Base-by-base conservation (phyloP, 2,797 vertebrate genomes). In the Odontamblyopus rebecca region DNA sequence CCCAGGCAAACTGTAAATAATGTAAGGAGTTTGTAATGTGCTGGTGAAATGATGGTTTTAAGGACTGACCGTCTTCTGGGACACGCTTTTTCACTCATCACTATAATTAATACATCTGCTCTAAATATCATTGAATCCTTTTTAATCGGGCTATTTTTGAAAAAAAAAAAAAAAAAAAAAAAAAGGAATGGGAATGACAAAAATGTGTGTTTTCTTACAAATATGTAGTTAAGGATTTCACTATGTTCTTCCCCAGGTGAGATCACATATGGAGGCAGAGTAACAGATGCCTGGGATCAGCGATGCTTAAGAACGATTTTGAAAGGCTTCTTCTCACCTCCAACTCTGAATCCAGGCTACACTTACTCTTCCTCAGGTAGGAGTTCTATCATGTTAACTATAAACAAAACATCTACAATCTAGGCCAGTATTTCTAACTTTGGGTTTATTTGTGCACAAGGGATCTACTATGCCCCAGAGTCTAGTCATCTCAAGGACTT, bases 261-360 rank as follows among this genome's bases (percentile, higher is more conserved):
- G 89, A 96, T 95, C 88, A 95, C 93, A 2, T 95, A 93, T 11
- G 94, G 93, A 65, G 94, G 94, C 44, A 86, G 93, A 87, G 94
- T 94, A 82, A 96, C 94, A 0, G 95, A 95, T 57, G 90, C 84
- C 26, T 96, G 94, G 93, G 93, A 94, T 82, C 94, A 96, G 72
- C 92, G 93, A 76, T 95, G 93, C 73, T 90, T 95, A 76, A 88
- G 80, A 67, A 94, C 93, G 26, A 67, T 94, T 81, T 90, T 96
- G 64, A 95, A 94, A 89, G 74, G 81, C 54, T 94, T 96, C 85
- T 96, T 96, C 88, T 92, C 84, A 50, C 89, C 93, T 29, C 68
- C 80, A 53, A 95, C 89, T 4, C 72, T 95, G 76, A 79, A 88
- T 61, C 70, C 88, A 0, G 54, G 71, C 0, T 93, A 95, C 60